phyloP scores from a whole-genome alignment of 2,888 invertebrate genomes.

The Ctena decussata region DNA sequence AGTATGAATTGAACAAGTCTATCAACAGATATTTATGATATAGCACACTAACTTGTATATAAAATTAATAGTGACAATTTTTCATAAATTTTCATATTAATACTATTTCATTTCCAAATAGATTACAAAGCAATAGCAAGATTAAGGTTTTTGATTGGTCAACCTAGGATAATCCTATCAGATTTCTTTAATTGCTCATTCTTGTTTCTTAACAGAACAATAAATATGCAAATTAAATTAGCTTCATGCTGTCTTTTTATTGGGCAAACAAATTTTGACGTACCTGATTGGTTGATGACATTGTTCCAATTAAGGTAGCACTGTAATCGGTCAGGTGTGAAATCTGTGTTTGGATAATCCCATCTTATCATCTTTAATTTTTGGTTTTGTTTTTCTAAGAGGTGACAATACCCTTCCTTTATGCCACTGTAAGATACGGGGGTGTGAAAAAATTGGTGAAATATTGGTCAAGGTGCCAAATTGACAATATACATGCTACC shows the following conservation, averaged over 20 bases:
- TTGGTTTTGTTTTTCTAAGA: not conserved
- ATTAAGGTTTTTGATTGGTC: not conserved
- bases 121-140: too few species aligned
- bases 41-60: too few species aligned
- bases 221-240: not conserved
- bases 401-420: conserved; percentile 14
- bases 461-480: not conserved
- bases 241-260: not conserved
- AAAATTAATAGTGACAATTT: too few species aligned
- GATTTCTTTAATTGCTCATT: not conserved
- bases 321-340: not conserved
- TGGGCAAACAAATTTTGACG: not conserved
- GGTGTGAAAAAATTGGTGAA: not conserved
- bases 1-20: too few species aligned
- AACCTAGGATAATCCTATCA: not conserved
- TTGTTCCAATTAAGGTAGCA: not conserved
- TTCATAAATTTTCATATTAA: too few species aligned
- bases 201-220: not conserved
- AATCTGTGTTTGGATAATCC: not conserved
- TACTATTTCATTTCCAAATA: too few species aligned
- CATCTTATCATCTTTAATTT: not conserved
- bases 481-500: conserved; percentile 29
- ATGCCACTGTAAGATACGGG: not conserved
- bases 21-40: too few species aligned
- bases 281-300: not conserved